These are phyloP conservation scores for Quadroppia sp. DNA, from an alignment of 2,888 invertebrate species.

Conservation along the genomic window DNA sequence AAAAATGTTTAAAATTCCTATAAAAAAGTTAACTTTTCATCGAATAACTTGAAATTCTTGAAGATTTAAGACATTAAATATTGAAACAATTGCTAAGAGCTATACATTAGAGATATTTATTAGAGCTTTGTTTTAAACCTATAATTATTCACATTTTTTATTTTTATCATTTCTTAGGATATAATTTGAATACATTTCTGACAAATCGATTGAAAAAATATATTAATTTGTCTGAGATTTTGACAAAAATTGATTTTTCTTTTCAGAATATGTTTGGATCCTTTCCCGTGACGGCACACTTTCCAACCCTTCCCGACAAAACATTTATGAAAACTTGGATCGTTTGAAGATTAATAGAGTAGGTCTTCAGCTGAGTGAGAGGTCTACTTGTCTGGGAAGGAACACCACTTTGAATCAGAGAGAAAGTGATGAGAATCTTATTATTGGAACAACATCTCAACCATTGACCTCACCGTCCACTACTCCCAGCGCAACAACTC, in stretches of 20 bases:
- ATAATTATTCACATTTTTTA: not conserved
- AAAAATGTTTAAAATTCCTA: too few relatives aligned
- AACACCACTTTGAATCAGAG: constrained; percentile 21
- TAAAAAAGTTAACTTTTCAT: too few relatives aligned
- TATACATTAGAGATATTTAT: too few relatives aligned
- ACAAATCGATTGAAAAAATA: not conserved
- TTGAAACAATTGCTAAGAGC: too few relatives aligned
- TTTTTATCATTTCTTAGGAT: not conserved
- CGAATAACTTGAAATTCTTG: too few relatives aligned
- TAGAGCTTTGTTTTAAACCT: too few relatives aligned
- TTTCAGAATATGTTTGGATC: constrained; percentile 44
- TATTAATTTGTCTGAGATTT: constrained; percentile 7
- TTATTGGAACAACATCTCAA: not conserved
- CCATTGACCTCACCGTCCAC: not conserved
- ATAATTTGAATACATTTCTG: not conserved
- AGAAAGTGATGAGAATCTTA: constrained; percentile 7
- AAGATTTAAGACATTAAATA: too few relatives aligned
- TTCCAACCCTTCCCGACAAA: constrained; percentile 44
- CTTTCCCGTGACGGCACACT: constrained; percentile 42
- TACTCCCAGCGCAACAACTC: constrained; percentile 1
- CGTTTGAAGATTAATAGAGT: constrained; percentile 44
- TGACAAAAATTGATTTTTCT: too few relatives aligned
- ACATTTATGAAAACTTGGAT: constrained; percentile 44
- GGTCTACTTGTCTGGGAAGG: constrained; percentile 40
- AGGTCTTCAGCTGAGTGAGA: constrained; percentile 43